Evolutionary conservation across 2,888 invertebrate species (phyloP).

Genomic region (Harpalus rubripes): DNA sequence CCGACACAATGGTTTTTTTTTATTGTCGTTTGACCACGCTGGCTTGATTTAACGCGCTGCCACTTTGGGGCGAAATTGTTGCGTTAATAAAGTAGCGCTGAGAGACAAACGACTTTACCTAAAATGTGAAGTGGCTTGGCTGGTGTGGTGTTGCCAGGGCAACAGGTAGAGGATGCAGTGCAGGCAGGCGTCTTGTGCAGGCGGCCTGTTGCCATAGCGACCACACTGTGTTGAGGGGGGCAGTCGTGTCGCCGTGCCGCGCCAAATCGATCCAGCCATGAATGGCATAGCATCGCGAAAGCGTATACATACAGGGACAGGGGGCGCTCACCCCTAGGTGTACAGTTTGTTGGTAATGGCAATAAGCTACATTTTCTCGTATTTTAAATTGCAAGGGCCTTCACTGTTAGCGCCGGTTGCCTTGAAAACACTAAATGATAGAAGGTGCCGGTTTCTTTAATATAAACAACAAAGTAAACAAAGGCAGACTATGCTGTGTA

Average conservation of each 20-base stretch:
- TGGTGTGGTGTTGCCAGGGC: conserved; percentile 22
- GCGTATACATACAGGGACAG: background rate
- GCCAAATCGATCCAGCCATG: conserved; percentile 40
- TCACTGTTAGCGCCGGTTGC: too few species aligned
- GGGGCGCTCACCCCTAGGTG: conserved; percentile 15
- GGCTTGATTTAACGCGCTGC: conserved; percentile 15
- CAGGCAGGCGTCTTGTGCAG: conserved; percentile 12
- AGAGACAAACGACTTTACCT: conserved; percentile 8
- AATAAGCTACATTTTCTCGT: background rate
- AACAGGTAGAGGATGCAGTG: conserved; percentile 43
- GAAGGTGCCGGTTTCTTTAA: too few species aligned
- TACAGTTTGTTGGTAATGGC: background rate
- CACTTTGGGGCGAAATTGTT: conserved; percentile 9
- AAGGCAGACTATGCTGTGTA: too few species aligned
- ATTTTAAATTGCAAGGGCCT: too few species aligned
- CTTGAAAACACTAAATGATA: too few species aligned
- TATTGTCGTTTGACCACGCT: conserved; percentile 20
- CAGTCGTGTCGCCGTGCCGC: conserved; percentile 19
- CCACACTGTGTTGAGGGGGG: conserved; percentile 3
- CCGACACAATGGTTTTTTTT: conserved; percentile 1
- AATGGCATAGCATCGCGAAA: conserved; percentile 7
- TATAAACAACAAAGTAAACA: too few species aligned
- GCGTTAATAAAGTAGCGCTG: conserved; percentile 20
- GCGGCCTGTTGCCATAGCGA: conserved; percentile 20
- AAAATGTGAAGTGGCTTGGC: background rate